Base-by-base conservation (phyloP, 1,140 invertebrate genomes). In the Brachionus asplanchnoidis region DNA sequence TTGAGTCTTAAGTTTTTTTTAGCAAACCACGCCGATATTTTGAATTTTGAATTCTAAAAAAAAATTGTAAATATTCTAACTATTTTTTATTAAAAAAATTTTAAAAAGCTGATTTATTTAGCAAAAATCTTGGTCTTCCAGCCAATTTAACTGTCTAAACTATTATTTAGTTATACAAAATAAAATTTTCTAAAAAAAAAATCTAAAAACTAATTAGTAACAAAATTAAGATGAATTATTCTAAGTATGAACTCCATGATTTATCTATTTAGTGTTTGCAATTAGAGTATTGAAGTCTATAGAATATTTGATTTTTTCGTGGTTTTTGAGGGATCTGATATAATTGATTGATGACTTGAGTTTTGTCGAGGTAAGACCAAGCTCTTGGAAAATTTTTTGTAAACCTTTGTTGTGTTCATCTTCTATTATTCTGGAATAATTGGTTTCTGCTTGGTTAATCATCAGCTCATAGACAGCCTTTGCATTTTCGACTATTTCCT, bases 331-430 rank as follows among this genome's bases (percentile, higher is more conserved):
- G 6, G 88, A 87, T 2, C 87, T 75, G 9, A 88, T 85, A 84
- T 88, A 88, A 82, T 88, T 87, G 23, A 88, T 87, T n/a, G 87
- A 87, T 53, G 86, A 87, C 56, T 88, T 88, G 40, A 87, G 70
- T 53, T 87, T 82, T 46, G 87, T 86, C 6, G 86, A 77, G 7
- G 85, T 86, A 17, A 88, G 73, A 0, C 56, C 56, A 0, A 88
- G 84, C 5, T 56, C 84, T 2, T n/a, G 42, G 85, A 87, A 88
- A 1, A 88, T 85, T 7, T 68, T n/a, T 50, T 87, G 87, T 9
- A 88, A 85, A 7, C 88, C 88, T 3, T 86, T 78, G 28, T 84
- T 84, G 28, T 88, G 80, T 9, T 87, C 87, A 1, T 68, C 86
- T 84, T 88, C 87, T 17, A 88, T 84, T 3, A 84, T 85, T 42